Conservation (phyloP, 2,888 invertebrate species). For the Acrobasis suavella region DNA sequence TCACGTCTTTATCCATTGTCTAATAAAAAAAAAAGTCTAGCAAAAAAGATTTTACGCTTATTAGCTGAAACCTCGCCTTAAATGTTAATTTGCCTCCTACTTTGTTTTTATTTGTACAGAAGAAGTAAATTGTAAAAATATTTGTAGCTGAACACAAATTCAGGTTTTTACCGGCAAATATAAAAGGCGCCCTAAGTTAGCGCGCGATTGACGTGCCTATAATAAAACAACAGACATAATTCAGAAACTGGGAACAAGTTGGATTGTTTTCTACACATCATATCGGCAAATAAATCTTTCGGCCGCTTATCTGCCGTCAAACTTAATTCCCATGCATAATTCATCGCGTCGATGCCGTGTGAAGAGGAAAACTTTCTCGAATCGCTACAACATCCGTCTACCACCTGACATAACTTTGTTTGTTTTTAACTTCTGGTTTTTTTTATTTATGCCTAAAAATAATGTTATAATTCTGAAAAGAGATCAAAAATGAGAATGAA, state of each 20-base stretch:
- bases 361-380: conserved; percentile 66
- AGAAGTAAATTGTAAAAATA: too few species aligned
- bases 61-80: too few species aligned
- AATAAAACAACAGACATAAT: conserved; percentile 77
- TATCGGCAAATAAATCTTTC: conserved; percentile 80
- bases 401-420: conserved; percentile 47
- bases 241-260: conserved; percentile 76
- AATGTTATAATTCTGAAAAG: too few species aligned
- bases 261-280: conserved; percentile 81
- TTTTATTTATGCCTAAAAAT: background rate
- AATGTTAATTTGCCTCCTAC: too few species aligned
- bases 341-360: conserved; percentile 71
- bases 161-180: conserved; percentile 4
- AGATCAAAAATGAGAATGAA: too few species aligned
- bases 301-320: conserved; percentile 78
- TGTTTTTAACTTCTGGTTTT: background rate
- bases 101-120: too few species aligned
- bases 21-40: too few species aligned
- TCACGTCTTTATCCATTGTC: too few species aligned
- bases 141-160: background rate
- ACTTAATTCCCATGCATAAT: conserved; percentile 81
- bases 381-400: conserved; percentile 46
- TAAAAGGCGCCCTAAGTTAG: conserved; percentile 40
- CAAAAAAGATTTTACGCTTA: too few species aligned
- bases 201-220: conserved; percentile 66